phyloP scores from a whole-genome alignment of 2,888 invertebrate species.

The Eubasilissa splendida region DNA sequence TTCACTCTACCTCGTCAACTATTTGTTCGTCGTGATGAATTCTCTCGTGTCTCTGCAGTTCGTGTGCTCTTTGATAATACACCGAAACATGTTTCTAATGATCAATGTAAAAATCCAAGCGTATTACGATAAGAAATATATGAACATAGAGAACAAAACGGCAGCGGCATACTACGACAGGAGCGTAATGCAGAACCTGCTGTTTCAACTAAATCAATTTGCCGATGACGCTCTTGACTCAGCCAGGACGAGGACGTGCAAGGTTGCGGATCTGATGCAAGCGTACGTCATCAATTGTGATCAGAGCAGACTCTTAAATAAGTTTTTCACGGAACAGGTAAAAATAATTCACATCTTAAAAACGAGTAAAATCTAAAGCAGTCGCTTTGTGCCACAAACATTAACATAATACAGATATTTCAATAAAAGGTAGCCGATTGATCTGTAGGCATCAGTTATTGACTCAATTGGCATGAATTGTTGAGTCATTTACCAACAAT shows the following conservation, averaged over 20 bases:
- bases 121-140: background rate
- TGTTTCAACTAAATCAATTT: background rate
- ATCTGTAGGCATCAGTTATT: no score
- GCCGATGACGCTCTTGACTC: slow-evolving; percentile 1
- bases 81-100: background rate
- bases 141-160: background rate
- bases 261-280: slow-evolving; percentile 33
- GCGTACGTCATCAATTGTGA: slow-evolving; percentile 30
- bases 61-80: slow-evolving; percentile 1
- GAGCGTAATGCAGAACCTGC: background rate
- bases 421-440: no score
- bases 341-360: background rate
- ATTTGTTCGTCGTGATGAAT: slow-evolving; percentile 30
- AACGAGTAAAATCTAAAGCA: background rate
- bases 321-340: slow-evolving; percentile 33
- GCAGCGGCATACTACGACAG: background rate
- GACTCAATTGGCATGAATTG: no score
- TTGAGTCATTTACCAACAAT: no score
- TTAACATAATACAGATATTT: background rate
- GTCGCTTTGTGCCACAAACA: background rate
- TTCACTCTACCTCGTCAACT: slow-evolving; percentile 29
- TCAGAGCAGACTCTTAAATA: slow-evolving; percentile 29
- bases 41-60: slow-evolving; percentile 35
- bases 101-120: slow-evolving; percentile 4
- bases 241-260: background rate